Base-by-base conservation (phyloP, 1,140 invertebrate species). In the Melitaea cinxia region DNA sequence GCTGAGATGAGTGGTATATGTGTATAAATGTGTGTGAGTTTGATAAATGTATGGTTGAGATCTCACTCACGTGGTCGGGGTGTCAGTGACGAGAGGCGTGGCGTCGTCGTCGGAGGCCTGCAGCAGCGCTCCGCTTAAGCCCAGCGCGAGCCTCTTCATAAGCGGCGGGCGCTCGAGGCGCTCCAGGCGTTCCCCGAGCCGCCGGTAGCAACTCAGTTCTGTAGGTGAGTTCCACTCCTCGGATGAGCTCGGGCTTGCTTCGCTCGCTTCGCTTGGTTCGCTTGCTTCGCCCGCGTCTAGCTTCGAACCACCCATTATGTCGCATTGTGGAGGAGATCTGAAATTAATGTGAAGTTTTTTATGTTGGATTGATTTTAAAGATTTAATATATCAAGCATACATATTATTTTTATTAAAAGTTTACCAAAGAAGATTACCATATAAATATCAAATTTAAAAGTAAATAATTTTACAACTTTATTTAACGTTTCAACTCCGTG, bases 181-280 rank as follows among this genome's bases (percentile, higher is more conserved):
- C 84, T 95, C 96, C 88, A 97, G 95, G 80, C 97, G 96, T 83
- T 97, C 96, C 33, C 92, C 92, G 68, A 97, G 93, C 73, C 95
- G 92, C 85, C 96, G 95, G 85, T 96, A 96, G 73, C 95, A 96
- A 91, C 96, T 96, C 70, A 97, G 92, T 90, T 97, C 96, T 42
- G 96, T 96, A n/a, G 96, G 96, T 21, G 96, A 97, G 89, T 96
- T 96, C 80, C 95, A 96, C 85, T 96, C 96, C 82, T 96, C 95
- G 68, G 95, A 96, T 82, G 95, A 95, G 47, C 95, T 95, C 15
- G 95, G 95, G 75, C 94, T 95, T 14, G 86, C 83, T 60, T 91
- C 88, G 77, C 85, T 85, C 60, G 91, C 77, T 33, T 75, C 75
- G 62, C 95, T 95, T 10, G 95, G 94, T 35, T 73, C 68, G 80